Conservation (phyloP, 1,140 invertebrate genomes). For the Acromyrmex charruanus region DNA sequence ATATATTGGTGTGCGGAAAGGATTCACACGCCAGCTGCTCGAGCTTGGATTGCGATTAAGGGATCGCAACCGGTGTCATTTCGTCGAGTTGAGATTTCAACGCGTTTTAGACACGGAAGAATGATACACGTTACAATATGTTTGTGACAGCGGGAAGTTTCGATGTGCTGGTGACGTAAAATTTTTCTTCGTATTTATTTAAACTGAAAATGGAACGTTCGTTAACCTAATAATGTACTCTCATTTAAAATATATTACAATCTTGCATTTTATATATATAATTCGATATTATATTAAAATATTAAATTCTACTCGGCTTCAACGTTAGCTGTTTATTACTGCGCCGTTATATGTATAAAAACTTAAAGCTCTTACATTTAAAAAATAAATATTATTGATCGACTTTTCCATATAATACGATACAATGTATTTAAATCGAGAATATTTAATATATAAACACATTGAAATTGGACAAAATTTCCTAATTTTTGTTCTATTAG, state of each 20-base stretch:
- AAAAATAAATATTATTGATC: neutral
- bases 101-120: conserved; percentile 17
- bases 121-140: neutral
- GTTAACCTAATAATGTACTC: neutral
- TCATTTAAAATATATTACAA: neutral
- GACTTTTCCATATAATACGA: neutral
- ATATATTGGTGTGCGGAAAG: neutral
- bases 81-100: conserved; percentile 17
- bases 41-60: conserved; percentile 29
- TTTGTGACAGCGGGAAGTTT: neutral
- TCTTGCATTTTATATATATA: neutral
- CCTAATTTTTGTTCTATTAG: neutral
- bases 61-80: conserved; percentile 31
- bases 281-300: conserved; percentile 26
- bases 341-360: neutral
- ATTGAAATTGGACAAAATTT: neutral
- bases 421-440: neutral
- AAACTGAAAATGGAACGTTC: neutral
- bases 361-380: neutral
- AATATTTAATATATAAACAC: neutral
- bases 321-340: conserved; percentile 11
- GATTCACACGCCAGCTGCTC: conserved; percentile 25
- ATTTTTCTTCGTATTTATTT: neutral
- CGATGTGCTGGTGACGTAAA: neutral
- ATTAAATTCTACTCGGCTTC: neutral